Evolutionary conservation across 2,888 invertebrate genomes (phyloP).

Genomic region (Lepidochitona cinerea): DNA sequence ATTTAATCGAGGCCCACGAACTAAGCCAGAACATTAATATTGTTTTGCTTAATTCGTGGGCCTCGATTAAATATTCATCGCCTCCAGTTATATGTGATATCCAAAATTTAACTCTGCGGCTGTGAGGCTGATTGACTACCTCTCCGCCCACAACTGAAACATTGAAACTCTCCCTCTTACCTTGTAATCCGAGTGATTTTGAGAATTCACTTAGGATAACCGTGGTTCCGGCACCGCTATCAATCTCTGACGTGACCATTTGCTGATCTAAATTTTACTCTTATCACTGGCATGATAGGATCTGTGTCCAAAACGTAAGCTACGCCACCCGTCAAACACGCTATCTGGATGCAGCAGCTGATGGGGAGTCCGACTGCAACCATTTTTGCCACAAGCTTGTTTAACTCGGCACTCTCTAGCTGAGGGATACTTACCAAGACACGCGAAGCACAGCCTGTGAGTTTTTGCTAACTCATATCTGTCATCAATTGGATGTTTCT

Average conservation of each 20-base stretch:
- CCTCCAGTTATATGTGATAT: too few species aligned
- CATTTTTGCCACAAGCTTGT: not conserved
- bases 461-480: not conserved
- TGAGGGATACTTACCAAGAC: not conserved
- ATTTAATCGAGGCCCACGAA: too few species aligned
- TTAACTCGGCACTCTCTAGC: not conserved
- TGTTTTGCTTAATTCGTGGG: not conserved
- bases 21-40: not conserved
- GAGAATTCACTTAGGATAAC: conserved; percentile 14
- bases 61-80: not conserved
- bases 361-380: conserved; percentile 7
- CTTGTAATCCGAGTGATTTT: too few species aligned
- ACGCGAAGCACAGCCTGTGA: conserved; percentile 11
- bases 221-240: conserved; percentile 13
- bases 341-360: conserved; percentile 10
- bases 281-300: conserved; percentile 10
- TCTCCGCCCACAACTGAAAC: not conserved
- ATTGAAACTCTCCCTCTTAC: too few species aligned
- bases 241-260: conserved; percentile 15
- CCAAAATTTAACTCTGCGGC: conserved; percentile 8
- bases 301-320: conserved; percentile 5
- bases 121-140: not conserved
- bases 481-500: not conserved
- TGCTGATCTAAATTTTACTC: not conserved
- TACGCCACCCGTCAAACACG: not conserved